Conservation (phyloP, 2,113 vertebrate species). For the Melanostigma gelatinosum region DNA sequence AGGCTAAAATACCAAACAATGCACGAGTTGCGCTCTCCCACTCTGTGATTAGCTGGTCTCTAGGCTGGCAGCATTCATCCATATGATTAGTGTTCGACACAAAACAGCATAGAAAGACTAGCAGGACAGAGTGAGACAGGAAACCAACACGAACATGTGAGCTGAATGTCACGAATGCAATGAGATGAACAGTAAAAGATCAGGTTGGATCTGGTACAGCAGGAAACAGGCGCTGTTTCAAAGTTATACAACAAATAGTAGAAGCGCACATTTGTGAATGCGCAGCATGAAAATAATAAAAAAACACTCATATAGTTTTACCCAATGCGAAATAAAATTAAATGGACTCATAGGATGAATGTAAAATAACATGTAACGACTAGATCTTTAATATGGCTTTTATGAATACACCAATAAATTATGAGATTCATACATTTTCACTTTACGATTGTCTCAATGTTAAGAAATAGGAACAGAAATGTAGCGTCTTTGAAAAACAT, state of each 20-base stretch:
- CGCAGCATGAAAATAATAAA: not conserved
- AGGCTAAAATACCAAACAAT: slow-evolving; percentile 39
- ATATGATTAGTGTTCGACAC: slow-evolving; percentile 16
- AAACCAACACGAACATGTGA: not conserved
- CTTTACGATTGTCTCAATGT: not conserved
- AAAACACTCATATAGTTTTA: not conserved
- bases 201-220: not conserved
- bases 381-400: not conserved
- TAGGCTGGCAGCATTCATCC: slow-evolving; percentile 29
- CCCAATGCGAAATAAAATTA: not conserved
- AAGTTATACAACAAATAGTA: not conserved
- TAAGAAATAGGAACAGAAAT: not conserved
- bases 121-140: not conserved
- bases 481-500: not conserved
- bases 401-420: not conserved
- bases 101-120: not conserved
- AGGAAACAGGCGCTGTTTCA: not conserved
- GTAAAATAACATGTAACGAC: no score
- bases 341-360: not conserved
- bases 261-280: not conserved
- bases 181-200: not conserved
- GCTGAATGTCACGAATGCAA: not conserved
- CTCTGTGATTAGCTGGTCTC: slow-evolving; percentile 30
- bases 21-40: slow-evolving; percentile 5
- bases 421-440: not conserved